Evolutionary conservation across 2,797 vertebrate genomes (phyloP).

Genomic region (Centroberyx gerrardi): DNA sequence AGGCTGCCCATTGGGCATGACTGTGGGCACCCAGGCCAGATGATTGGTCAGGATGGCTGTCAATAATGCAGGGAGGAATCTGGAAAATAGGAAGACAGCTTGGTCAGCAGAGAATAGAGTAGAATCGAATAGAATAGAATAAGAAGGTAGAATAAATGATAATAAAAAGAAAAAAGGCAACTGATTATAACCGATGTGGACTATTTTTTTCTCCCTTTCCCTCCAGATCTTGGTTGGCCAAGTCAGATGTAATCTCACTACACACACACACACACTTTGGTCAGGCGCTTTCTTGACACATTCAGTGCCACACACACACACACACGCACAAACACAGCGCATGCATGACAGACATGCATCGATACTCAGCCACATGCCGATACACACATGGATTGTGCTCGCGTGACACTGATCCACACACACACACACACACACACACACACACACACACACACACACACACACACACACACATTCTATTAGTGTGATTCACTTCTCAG

Average conservation of each 20-base stretch:
- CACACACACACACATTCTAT: constrained; percentile 15
- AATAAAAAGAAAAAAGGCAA: not conserved
- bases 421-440: constrained; percentile 32
- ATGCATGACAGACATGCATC: too few species aligned
- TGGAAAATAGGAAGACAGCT: constrained; percentile 67
- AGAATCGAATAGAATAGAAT: not conserved
- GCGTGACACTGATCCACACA: not conserved
- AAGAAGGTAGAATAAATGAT: not conserved
- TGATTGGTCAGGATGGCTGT: constrained; percentile 98
- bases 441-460: not conserved
- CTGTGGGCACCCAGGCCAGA: constrained; percentile 99
- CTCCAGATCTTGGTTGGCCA: constrained; percentile 19
- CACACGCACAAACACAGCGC: not conserved
- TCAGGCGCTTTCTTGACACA: constrained; percentile 11
- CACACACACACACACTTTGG: not conserved
- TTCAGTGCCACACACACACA: not conserved
- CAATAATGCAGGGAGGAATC: constrained; percentile 96
- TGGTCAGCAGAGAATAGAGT: constrained; percentile 12
- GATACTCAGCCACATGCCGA: too few species aligned
- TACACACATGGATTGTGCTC: not conserved
- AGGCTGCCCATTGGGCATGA: constrained; percentile 99
- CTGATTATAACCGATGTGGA: too few species aligned
- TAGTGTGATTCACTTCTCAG: constrained; percentile 68
- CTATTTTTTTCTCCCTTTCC: not conserved
- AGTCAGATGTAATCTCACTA: constrained; percentile 8